Base-by-base conservation (phyloP, 1,140 invertebrate species). In the Platyura marginata region DNA sequence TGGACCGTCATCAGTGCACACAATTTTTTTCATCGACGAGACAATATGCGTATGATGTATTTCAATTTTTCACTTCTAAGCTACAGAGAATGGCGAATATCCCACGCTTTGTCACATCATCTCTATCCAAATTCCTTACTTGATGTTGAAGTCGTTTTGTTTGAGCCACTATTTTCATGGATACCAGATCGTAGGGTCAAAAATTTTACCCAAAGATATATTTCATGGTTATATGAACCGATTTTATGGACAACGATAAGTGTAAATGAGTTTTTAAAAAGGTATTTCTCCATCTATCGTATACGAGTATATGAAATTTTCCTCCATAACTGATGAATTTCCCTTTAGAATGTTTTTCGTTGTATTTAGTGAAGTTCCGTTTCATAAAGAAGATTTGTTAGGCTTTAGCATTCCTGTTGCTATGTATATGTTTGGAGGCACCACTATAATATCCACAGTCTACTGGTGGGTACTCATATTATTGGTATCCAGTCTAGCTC, bases 1-100 rank as follows among this genome's bases (percentile, higher is more conserved):
- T 69, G 74, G 55, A 62, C 70, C 0, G 58, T 64, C 11, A 66
- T 77, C 21, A 66, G 63, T 19, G 71, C 72, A 0, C 86, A 91
- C 53, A 91, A 90, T 59, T 91, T 81, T 53, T 77, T 88, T 38
- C 86, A 91, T 54, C 69, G 75, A 50, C 69, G 67, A 18, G 75
- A 89, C 51, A 86, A 72, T 53, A 85, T 81, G 68, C 70, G 85
- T 35, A 85, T 84, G 75, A 85, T 81, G 51, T 72, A 81, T 32
- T 81, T 81, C 44, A 79, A 88, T 52, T 56, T 90, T 11, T 62
- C 65, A 21, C 52, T 76, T 39, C 56, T 80, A 57, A 61, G 58
- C 66, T 71, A 55, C 52, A 74, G 74, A 43, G 72, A 82, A 44
- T 88, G 81, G 72, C 65, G 83, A 48, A 72, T 89, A 29, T 75